Conservation (phyloP, 2,888 invertebrate genomes). For the Amiota communis region DNA sequence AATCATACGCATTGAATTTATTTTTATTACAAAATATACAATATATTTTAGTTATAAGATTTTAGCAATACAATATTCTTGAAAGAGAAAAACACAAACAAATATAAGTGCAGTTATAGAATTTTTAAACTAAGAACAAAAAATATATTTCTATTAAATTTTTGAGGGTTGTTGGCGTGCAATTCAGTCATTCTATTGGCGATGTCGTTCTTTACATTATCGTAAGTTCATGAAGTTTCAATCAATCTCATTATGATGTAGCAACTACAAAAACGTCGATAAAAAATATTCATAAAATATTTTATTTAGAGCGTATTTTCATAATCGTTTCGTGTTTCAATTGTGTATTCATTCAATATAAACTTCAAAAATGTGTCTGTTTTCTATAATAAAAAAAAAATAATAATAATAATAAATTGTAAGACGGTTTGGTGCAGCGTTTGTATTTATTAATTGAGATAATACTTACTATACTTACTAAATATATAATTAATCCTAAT, state of each 20-base stretch:
- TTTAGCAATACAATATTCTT: too few species aligned
- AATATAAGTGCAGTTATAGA: too few species aligned
- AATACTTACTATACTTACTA: neutral
- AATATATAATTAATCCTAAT: neutral
- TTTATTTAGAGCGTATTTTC: too few species aligned
- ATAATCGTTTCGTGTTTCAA: too few species aligned
- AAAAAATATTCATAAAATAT: neutral
- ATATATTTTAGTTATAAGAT: too few species aligned
- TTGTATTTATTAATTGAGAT: neutral
- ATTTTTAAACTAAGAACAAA: too few species aligned
- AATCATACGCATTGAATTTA: too few species aligned
- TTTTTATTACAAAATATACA: too few species aligned
- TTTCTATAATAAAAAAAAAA: too few species aligned
- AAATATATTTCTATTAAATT: constrained; percentile 53
- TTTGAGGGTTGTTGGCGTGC: constrained; percentile 73
- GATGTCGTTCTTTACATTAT: constrained; percentile 72
- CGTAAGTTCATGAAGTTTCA: constrained; percentile 61
- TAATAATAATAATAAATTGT: neutral
- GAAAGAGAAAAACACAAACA: too few species aligned
- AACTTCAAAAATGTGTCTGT: too few species aligned
- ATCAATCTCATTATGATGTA: neutral
- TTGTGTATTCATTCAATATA: too few species aligned
- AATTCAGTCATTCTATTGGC: constrained; percentile 73
- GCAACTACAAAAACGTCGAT: constrained; percentile 11
- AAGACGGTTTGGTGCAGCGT: constrained; percentile 4